These are phyloP conservation scores for fruit fly (Drosophila melanogaster) DNA, from an alignment of 1,140 invertebrate genomes.

Conservation along the genomic window Release_6_plus_ISO1_MT NT_033777.3:15903001-15903500, in stretches of 20 bases:
- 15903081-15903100: slow-evolving; percentile 12
- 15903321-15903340: not conserved
- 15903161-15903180: not conserved
- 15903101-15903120: not conserved
- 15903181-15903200: not conserved
- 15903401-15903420: slow-evolving; percentile 44
- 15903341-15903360: slow-evolving; percentile 27
- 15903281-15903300: slow-evolving; percentile 3
- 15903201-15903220: not conserved
- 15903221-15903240: not conserved
- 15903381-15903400: slow-evolving; percentile 5
- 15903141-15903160: slow-evolving; percentile 51
- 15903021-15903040: not conserved
- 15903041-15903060: not conserved
- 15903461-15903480: slow-evolving; percentile 57
- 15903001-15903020: too few relatives aligned
- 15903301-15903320: not conserved
- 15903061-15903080: not conserved
- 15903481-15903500: slow-evolving; percentile 61
- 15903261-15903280: slow-evolving; percentile 15
- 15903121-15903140: slow-evolving; percentile 22
- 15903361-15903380: slow-evolving; percentile 36
- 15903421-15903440: slow-evolving; percentile 55
- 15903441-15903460: slow-evolving; percentile 46
- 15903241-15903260: not conserved